A percentile compares a stretch with the other conserved stretches of the same genome.
phyloP scores from a whole-genome alignment of 2,797 vertebrate species.

The Spinus olivaceus region DNA sequence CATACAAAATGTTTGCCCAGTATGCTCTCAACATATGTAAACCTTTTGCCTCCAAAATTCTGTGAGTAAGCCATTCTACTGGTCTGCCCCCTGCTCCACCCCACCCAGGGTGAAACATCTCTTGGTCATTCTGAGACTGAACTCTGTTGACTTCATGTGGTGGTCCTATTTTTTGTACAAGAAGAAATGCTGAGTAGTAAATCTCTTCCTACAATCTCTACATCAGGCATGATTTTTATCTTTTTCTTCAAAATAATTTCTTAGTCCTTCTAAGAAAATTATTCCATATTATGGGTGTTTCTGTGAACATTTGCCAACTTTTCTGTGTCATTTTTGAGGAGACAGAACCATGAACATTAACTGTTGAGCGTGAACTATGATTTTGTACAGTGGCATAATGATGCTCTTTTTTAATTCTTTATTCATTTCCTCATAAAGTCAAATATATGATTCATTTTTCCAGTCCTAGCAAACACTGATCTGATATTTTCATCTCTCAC shows the following conservation, averaged over 20 bases:
- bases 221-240: background rate
- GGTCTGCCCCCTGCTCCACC: background rate
- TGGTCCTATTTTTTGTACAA: background rate
- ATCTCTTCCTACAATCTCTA: background rate
- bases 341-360: background rate
- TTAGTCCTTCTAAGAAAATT: background rate
- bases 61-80: background rate
- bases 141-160: background rate
- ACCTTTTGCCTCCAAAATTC: background rate
- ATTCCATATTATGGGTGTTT: background rate
- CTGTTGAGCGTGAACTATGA: background rate
- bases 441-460: background rate
- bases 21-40: background rate
- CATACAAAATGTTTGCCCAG: background rate
- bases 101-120: background rate
- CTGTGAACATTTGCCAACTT: background rate
- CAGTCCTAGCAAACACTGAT: background rate
- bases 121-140: background rate
- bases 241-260: background rate
- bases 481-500: background rate
- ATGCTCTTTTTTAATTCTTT: background rate
- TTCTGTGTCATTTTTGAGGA: background rate
- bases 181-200: background rate
- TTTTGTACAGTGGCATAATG: background rate
- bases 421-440: background rate